phyloP scores from a whole-genome alignment of 2,888 invertebrate genomes.

The Clitarchus hookeri region DNA sequence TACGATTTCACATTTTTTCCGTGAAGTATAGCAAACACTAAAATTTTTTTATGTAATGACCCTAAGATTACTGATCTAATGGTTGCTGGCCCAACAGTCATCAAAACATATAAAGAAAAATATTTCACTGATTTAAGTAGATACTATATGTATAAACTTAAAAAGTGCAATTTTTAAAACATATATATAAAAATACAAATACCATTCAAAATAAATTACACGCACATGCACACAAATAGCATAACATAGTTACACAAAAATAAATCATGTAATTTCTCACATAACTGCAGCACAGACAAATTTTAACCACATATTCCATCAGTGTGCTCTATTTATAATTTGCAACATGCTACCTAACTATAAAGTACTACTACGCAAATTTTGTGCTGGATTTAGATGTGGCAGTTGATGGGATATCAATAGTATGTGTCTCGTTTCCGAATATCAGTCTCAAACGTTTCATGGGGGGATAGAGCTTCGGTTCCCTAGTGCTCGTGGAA shows the following conservation, averaged over 20 bases:
- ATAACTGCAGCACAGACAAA: constrained; percentile 3
- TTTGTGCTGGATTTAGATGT: constrained; percentile 31
- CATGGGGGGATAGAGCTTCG: constrained; percentile 63
- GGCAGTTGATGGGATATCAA: constrained; percentile 70
- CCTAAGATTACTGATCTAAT: neutral
- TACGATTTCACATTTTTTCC: too few relatives aligned
- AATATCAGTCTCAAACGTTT: constrained; percentile 86
- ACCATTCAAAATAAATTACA: constrained; percentile 8
- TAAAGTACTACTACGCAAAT: constrained; percentile 29
- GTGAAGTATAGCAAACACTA: too few relatives aligned
- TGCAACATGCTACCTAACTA: neutral
- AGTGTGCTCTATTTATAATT: neutral
- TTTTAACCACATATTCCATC: neutral
- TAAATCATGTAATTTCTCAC: constrained; percentile 2
- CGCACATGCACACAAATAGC: neutral
- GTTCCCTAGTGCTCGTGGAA: constrained; percentile 16
- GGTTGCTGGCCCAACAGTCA: neutral
- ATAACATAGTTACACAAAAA: constrained; percentile 2
- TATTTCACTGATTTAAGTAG: neutral
- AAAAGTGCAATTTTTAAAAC: neutral
- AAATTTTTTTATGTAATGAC: too few relatives aligned
- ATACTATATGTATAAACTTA: neutral
- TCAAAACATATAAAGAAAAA: neutral
- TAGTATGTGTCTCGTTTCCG: constrained; percentile 87
- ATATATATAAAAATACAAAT: neutral